Conservation (phyloP, 2,888 invertebrate species). For the Callimorpha dominula region DNA sequence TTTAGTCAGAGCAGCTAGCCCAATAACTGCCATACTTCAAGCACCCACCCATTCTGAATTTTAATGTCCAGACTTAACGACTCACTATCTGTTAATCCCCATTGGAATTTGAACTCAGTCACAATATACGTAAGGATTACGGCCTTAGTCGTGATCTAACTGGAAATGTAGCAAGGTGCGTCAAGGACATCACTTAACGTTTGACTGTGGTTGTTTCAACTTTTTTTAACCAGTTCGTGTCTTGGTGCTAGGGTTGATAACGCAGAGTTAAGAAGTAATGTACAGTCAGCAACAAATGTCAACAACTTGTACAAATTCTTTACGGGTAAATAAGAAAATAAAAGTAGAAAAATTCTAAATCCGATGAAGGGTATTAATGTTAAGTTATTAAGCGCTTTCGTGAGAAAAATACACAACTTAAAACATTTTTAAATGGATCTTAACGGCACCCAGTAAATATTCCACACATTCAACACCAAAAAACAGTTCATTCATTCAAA, state of each 20-base stretch:
- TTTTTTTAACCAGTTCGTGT: conserved; percentile 70
- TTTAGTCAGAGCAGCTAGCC: conserved; percentile 58
- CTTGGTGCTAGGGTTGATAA: conserved; percentile 52
- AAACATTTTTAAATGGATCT: no score
- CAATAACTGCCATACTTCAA: conserved; percentile 54
- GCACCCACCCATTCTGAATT: conserved; percentile 68
- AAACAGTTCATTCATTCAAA: no score
- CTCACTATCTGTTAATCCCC: conserved; percentile 37
- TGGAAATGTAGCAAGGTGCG: conserved; percentile 73
- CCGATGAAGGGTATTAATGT: no score
- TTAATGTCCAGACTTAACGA: conserved; percentile 59
- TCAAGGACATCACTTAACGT: conserved; percentile 77
- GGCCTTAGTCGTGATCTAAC: conserved; percentile 55
- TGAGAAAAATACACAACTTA: no score
- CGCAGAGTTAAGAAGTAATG: background rate
- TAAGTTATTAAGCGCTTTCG: no score
- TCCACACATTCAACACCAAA: no score
- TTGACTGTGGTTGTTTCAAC: conserved; percentile 67
- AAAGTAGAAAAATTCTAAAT: no score
- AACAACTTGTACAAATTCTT: no score
- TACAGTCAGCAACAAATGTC: no score
- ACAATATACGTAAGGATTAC: conserved; percentile 54
- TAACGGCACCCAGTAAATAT: no score
- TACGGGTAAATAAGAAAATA: no score
- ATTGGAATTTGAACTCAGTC: conserved; percentile 56